These are phyloP conservation scores for Heliopora coerulea DNA, from an alignment of 92 coral and sea anemone genomes.

Conservation along the genomic window DNA sequence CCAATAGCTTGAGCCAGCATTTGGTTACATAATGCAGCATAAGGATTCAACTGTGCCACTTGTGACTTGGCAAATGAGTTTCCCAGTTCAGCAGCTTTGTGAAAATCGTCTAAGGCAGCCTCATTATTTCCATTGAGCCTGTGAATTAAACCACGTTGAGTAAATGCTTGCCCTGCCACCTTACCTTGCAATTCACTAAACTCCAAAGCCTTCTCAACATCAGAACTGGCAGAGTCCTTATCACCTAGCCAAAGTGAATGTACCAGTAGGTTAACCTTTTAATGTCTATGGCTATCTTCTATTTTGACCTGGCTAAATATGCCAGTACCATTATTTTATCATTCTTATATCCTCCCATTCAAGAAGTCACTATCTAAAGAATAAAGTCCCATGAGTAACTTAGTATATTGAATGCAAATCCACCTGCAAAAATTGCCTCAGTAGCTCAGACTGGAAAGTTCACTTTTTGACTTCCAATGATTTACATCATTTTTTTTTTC, in stretches of 20 bases:
- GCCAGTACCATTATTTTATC: too few species aligned
- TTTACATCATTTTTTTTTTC: too few species aligned
- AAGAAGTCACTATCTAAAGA: too few species aligned
- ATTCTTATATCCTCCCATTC: too few species aligned
- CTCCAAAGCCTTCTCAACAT: conserved; percentile 79
- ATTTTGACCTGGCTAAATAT: too few species aligned
- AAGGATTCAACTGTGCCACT: conserved; percentile 88
- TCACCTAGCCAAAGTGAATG: conserved; percentile 61
- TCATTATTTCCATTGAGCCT: conserved; percentile 74
- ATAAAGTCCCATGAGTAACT: too few species aligned
- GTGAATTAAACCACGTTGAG: conserved; percentile 86
- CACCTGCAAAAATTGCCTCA: too few species aligned
- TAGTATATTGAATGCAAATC: too few species aligned
- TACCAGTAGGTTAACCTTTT: too few species aligned
- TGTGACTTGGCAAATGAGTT: conserved; percentile 86
- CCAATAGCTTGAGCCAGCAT: conserved; percentile 93
- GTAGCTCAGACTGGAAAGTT: too few species aligned
- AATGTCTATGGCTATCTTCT: too few species aligned
- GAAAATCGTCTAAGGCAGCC: conserved; percentile 70
- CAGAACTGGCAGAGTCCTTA: conserved; percentile 64
- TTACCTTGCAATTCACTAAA: conserved; percentile 63
- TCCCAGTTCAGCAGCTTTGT: conserved; percentile 78
- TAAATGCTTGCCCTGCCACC: conserved; percentile 87
- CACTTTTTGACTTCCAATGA: too few species aligned
- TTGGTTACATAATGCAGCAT: conserved; percentile 98